Evolutionary conservation across 2,113 vertebrate genomes (phyloP), one percentile per base, ranked within the genome.

Genomic region (Callopanchax toddi): DNA sequence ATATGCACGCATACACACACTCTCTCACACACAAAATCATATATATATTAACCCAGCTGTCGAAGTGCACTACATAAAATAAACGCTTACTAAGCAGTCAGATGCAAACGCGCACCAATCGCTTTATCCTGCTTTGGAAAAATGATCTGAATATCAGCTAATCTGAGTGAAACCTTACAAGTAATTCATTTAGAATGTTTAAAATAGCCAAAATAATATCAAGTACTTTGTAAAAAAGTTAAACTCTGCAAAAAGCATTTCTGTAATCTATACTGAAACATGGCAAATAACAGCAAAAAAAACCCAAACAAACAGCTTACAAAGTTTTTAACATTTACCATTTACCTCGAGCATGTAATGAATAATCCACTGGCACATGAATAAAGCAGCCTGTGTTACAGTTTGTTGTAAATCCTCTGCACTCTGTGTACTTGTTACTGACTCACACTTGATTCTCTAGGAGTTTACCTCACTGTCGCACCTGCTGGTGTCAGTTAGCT

Each of bases 11-110:
- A 34, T 56, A 26, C 68, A 34, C 71, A 60, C 55, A 62, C 58
- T 34, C 36, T 46, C 63, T 71, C 55, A 64, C 66, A 74, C 50
- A 60, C 65, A 67, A 34, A 59, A 57, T 32, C 36, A 63, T 61
- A 61, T 39, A 22, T 46, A 62, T 63, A 72, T 76, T 61, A 84
- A 61, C 66, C 58, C 13, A 60, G 67, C 60, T 64, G 71, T 70
- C 67, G 21, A 68, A 72, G 67, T 23, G 32, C 65, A 76, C 67
- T 62, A 57, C 22, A 18, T 64, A 48, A 74, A 82, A 64, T 77
- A 83, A 85, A 76, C 74, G 74, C 81, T 85, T 82, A 85, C 76
- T 23, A 48, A 81, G 77, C 74, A 76, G 60, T 68, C 64, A 76
- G 42, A 66, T 43, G 55, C 45, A 13, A 62, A 75, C 55, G 68